phyloP scores from a whole-genome alignment of 2,888 invertebrate genomes.

The Spodoptera exigua region DNA sequence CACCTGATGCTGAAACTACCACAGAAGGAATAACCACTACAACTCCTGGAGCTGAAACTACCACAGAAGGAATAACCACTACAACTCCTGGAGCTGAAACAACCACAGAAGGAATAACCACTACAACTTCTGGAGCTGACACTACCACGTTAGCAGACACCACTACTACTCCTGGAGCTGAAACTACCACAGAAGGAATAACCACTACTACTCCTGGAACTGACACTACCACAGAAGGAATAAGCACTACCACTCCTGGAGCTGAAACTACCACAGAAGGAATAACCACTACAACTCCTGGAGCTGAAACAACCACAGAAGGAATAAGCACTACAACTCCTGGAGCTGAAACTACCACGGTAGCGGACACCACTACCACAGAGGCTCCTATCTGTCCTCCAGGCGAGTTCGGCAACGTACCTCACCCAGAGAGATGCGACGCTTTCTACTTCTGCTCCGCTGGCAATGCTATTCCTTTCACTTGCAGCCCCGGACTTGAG shows the following conservation, averaged over 20 bases:
- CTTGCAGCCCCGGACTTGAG: conserved; percentile 19
- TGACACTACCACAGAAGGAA: not conserved
- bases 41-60: not conserved
- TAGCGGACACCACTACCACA: not conserved
- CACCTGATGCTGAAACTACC: not conserved
- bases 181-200: not conserved
- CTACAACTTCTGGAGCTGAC: no score
- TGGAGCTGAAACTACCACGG: not conserved
- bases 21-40: not conserved
- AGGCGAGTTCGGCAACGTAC: conserved; percentile 14
- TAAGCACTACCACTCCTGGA: not conserved
- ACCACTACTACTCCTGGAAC: not conserved
- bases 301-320: not conserved
- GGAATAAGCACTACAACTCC: not conserved
- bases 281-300: conserved; percentile 1
- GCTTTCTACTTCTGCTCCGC: conserved; percentile 26
- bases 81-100: not conserved
- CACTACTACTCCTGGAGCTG: not conserved
- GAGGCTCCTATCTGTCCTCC: conserved; percentile 7
- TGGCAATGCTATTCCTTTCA: conserved; percentile 7
- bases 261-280: conserved; percentile 4
- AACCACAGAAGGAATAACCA: not conserved
- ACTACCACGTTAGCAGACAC: no score
- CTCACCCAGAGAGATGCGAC: conserved; percentile 17
- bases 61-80: conserved; percentile 7